phyloP scores from a whole-genome alignment of 2,113 vertebrate species.

The Lethenteron reissneri region DNA sequence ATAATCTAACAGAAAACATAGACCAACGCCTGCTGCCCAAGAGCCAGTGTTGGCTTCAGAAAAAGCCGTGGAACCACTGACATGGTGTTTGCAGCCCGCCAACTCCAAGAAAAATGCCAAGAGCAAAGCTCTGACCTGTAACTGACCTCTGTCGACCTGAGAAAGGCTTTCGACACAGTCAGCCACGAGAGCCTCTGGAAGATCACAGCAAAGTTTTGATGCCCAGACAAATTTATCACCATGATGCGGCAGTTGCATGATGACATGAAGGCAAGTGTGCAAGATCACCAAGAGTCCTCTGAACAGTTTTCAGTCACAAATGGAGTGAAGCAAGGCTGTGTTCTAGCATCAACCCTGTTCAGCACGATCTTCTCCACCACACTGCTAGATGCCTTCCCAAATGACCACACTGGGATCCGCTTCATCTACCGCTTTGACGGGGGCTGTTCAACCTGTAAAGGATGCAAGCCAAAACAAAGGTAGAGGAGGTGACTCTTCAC shows the following conservation, averaged over 20 bases:
- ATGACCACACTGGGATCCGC: not conserved
- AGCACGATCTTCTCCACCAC: not conserved
- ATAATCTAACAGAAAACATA: not conserved
- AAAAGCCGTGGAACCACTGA: slow-evolving; percentile 2
- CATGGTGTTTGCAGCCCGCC: slow-evolving; percentile 2
- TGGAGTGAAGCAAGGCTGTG: not conserved
- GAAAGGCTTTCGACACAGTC: not conserved
- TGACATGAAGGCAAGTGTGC: not conserved
- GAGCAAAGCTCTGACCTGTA: not conserved
- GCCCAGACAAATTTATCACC: too few relatives aligned
- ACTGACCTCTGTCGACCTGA: not conserved
- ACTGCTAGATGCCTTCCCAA: not conserved
- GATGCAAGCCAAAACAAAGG: not conserved
- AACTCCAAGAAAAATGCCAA: slow-evolving; percentile 4
- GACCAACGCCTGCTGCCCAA: not conserved
- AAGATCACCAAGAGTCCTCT: too few relatives aligned
- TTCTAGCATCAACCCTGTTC: not conserved
- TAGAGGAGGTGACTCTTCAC: not conserved
- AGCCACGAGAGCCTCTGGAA: not conserved
- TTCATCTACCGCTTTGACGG: not conserved
- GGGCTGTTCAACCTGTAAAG: not conserved
- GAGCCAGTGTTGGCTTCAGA: not conserved
- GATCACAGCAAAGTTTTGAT: not conserved
- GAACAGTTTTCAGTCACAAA: not conserved
- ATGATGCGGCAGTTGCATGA: not conserved